Conservation (phyloP, 1,140 invertebrate species). For the Cephus cinctus region DNA sequence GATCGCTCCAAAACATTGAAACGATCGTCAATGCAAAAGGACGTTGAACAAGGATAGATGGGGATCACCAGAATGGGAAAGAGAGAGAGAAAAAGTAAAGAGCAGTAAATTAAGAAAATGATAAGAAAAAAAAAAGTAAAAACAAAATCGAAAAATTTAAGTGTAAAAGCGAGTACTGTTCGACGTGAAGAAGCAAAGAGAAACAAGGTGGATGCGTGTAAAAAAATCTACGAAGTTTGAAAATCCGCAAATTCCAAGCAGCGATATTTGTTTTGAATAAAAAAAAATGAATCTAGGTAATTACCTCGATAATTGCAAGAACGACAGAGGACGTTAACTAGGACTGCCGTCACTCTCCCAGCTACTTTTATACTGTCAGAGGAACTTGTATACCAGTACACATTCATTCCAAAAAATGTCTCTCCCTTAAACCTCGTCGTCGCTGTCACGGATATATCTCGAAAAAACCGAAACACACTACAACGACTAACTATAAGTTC, state of each 20-base stretch:
- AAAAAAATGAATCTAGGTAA: no score
- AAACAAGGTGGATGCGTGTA: no score
- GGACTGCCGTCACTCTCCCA: conserved; percentile 31
- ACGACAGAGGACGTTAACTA: conserved; percentile 35
- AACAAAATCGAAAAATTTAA: no score
- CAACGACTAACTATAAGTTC: conserved; percentile 12
- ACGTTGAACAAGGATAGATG: neutral
- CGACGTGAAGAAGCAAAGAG: no score
- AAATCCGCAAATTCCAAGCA: no score
- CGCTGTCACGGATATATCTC: conserved; percentile 15
- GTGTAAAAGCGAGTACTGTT: no score
- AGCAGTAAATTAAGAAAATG: no score
- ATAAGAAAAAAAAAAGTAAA: no score
- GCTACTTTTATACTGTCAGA: conserved; percentile 46
- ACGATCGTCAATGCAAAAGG: neutral
- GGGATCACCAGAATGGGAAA: no score
- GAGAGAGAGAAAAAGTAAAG: conserved; percentile 4
- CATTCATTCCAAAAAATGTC: conserved; percentile 33
- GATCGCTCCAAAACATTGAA: no score
- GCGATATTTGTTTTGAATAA: no score
- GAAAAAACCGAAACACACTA: conserved; percentile 16
- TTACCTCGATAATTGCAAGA: conserved; percentile 16
- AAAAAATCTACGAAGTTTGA: no score
- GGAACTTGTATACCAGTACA: conserved; percentile 54
- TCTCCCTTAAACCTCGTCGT: conserved; percentile 13